A percentile compares a stretch with the other conserved stretches of the same genome.
These are phyloP conservation scores for Nibea albiflora DNA, from an alignment of 2,113 vertebrate genomes.

Conservation along the genomic window DNA sequence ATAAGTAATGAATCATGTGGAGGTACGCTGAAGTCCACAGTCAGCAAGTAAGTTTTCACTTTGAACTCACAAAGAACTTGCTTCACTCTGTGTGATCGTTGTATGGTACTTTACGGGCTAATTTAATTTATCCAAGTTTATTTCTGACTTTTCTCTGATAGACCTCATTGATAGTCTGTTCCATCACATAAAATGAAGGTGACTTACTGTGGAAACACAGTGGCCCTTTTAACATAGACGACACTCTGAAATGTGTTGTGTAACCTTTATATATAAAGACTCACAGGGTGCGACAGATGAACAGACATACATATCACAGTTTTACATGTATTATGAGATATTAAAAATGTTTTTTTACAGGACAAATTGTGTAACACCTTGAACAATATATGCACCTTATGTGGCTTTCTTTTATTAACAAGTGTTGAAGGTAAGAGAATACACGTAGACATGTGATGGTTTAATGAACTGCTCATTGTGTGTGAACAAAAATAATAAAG, in stretches of 20 bases:
- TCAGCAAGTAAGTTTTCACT: neutral
- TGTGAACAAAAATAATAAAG: constrained; percentile 3
- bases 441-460: neutral
- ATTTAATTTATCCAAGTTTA: neutral
- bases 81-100: neutral
- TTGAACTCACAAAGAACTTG: neutral
- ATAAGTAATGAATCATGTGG: neutral
- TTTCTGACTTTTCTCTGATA: neutral
- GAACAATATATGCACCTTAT: neutral
- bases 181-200: neutral
- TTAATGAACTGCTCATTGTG: constrained; percentile 18
- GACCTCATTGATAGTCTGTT: neutral
- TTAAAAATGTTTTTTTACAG: constrained; percentile 1
- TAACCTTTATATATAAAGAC: constrained; percentile 21
- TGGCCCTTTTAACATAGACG: neutral
- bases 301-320: constrained; percentile 3
- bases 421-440: neutral
- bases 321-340: constrained; percentile 18
- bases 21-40: neutral
- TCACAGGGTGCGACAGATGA: constrained; percentile 15
- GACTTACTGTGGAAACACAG: neutral
- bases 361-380: constrained; percentile 26
- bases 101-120: neutral
- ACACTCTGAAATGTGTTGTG: neutral
- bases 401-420: constrained; percentile 37